phyloP scores from a whole-genome alignment of 1,140 invertebrate genomes.

The Nasonia giraulti region DNA sequence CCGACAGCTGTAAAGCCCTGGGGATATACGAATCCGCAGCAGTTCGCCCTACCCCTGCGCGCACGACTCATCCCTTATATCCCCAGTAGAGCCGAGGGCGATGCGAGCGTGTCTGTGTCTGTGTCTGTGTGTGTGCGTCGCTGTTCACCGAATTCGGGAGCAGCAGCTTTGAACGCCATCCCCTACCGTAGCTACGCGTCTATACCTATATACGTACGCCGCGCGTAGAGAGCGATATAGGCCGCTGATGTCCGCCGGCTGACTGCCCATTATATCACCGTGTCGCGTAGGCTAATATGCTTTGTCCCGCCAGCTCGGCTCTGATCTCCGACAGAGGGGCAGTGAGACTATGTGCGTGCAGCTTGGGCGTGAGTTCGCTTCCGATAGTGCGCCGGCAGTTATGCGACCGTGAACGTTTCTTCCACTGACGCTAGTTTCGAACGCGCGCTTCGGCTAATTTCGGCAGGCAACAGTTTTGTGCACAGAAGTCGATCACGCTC shows the following conservation, averaged over 20 bases:
- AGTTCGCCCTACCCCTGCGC: constrained; percentile 2
- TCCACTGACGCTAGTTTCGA: not conserved
- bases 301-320: constrained; percentile 32
- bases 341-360: not conserved
- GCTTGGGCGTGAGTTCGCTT: not conserved
- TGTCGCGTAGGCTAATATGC: constrained; percentile 41
- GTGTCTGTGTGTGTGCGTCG: not conserved
- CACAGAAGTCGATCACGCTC: too few species aligned
- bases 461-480: too few species aligned
- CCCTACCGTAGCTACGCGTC: not conserved
- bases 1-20: constrained; percentile 72
- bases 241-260: constrained; percentile 33
- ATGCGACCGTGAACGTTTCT: not conserved
- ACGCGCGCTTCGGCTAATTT: too few species aligned
- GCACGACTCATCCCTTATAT: constrained; percentile 32
- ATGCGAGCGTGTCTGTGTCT: not conserved
- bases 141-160: not conserved
- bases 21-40: constrained; percentile 56
- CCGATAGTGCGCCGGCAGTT: not conserved
- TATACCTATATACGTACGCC: not conserved
- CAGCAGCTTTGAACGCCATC: constrained; percentile 7
- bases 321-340: not conserved
- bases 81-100: constrained; percentile 22
- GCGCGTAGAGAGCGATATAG: not conserved
- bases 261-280: constrained; percentile 45